Evolutionary conservation across 1,140 invertebrate species (phyloP), one percentile per base, ranked within the genome.

Genomic region (Latrodectus geometricus): DNA sequence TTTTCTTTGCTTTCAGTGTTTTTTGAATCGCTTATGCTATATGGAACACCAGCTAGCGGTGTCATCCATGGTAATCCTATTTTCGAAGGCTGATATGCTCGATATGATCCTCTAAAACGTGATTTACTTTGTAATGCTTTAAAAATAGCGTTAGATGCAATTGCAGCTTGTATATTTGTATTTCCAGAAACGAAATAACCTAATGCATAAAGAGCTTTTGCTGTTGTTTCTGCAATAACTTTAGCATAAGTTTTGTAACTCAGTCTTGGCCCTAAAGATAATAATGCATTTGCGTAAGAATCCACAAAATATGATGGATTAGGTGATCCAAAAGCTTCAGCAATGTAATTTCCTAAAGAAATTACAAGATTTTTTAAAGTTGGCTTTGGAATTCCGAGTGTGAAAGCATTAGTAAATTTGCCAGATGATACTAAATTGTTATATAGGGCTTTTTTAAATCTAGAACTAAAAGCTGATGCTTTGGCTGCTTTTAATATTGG

Each of bases 151-250:
- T 86, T 86, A 9, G 83, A 61, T 17, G 83, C 83, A 48, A 86
- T 77, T 11, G 83, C 83, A 14, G 83, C 83, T 78, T 86, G 83
- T 9, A 86, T 70, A 61, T 86, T 86, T 17, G 83, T 56, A 61
- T 86, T 78, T 61, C 83, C 83, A 35, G 75, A 86, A 14, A 78
- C 49, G 49, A 86, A 86, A 49, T 86, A 86, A 9, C 83, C 83
- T 14, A 86, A 52, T 35, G 75, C 49, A 49, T 86, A 86, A 17
- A 86, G 75, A 12, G 83, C 83, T 21, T 86, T 86, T 3, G 83
- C 20, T 14, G 83, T 86, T 17, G 83, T 74, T 8, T 23, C 65
- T 17, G 83, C 12, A 23, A 86, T 20, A 20, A 70, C 52, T 8
- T 61, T 35, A 15, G 83, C 83, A 35, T 77, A 78, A 5, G 83